Evolutionary conservation across 2,888 invertebrate species (phyloP), one percentile per base, ranked within the genome.

Genomic region (Miltochrista miniata): DNA sequence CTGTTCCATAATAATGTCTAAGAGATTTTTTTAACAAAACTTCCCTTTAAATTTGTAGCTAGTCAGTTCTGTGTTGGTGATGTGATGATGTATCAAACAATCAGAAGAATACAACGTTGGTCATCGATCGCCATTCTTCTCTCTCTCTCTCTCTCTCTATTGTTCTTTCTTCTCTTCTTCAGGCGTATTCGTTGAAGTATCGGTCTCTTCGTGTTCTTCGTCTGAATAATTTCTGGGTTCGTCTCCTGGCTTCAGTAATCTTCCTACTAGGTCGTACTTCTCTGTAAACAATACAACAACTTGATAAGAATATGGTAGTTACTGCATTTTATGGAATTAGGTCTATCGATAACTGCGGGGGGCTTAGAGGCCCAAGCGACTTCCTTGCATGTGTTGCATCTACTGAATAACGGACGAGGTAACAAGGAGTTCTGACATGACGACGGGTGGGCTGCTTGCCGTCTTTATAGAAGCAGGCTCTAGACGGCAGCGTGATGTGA

Each of bases 181-280:
- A 8, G 82, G 76, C 29, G 76, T 79, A 55, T 68, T 76, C 39
- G 78, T 74, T 2, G 88, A 83, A 30, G 76, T 75, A 61, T 90
- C 90, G 0, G 88, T 83, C 38, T 91, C 91, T 41, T 85, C 95
- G 83, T 71, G 94, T 67, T 98, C 98, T 72, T 98, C 98, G 73
- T 98, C 98, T 0, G 97, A 96, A 85, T 98, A 98, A 79, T 95
- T 97, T 54, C 95, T 95, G 1, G 97, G 96, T 73, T 96, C 94
- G 74, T 99, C 98, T 10, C 98, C 98, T 0, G 98, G 98, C 78
- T 96, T 97, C 78, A 99, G 87, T 47, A 99, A 90, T 74, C 95
- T 95, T 12, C 99, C 99, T 34, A 99, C 97, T 60, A 96, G 94
- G 36, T 97, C 96, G 85, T 99, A 99, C 86, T 97, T 98, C 93